Evolutionary conservation across 2,888 invertebrate species (phyloP).

Genomic region (Anagyrus pseudococci): DNA sequence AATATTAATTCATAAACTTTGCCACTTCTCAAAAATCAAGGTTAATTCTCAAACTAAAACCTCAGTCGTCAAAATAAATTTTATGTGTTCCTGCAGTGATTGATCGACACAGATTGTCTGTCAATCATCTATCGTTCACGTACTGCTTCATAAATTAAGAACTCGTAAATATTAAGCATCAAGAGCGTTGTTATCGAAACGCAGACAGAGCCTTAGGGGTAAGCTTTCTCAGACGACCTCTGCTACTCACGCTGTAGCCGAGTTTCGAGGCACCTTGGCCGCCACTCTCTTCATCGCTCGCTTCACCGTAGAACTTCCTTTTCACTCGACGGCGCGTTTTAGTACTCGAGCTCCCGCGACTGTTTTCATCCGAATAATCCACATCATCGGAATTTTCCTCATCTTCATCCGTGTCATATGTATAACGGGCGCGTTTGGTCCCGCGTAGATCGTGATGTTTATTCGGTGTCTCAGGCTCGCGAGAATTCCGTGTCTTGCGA

Average conservation of each 20-base stretch:
- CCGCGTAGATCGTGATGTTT: constrained; percentile 20
- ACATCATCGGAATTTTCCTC: constrained; percentile 34
- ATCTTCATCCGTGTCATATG: constrained; percentile 55
- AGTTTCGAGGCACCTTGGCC: constrained; percentile 41
- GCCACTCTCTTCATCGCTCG: constrained; percentile 54
- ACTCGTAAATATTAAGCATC: too few relatives aligned
- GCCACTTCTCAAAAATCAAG: background rate
- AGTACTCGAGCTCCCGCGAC: constrained; percentile 37
- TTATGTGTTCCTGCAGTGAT: too few relatives aligned
- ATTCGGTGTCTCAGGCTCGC: constrained; percentile 30
- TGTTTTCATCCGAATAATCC: constrained; percentile 39
- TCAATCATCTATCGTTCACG: too few relatives aligned
- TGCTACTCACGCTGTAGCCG: constrained; percentile 73
- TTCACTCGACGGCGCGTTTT: constrained; percentile 53
- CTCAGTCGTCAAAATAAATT: background rate
- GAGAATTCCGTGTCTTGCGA: constrained; percentile 24
- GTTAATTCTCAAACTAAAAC: too few relatives aligned
- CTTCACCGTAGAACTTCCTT: constrained; percentile 59
- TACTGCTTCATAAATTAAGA: too few relatives aligned
- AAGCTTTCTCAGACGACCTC: constrained; percentile 84
- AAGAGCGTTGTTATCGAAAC: constrained; percentile 14
- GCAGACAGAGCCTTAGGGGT: constrained; percentile 72
- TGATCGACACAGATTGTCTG: too few relatives aligned
- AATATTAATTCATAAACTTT: too few relatives aligned
- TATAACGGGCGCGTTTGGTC: constrained; percentile 56